phyloP scores from a whole-genome alignment of 2,113 vertebrate species.

The Elanoides forficatus region DNA sequence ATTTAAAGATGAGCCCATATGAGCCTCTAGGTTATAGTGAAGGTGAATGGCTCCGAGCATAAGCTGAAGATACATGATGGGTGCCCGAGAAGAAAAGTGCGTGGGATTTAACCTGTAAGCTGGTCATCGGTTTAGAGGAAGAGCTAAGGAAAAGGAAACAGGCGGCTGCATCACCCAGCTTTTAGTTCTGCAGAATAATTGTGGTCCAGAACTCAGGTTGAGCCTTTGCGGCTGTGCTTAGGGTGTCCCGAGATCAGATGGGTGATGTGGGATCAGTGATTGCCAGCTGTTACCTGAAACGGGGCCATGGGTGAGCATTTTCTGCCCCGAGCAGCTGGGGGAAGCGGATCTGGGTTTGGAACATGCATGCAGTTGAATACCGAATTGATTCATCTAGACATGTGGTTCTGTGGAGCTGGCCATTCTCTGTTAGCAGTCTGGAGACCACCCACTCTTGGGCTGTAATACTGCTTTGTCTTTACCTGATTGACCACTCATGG shows the following conservation, averaged over 20 bases:
- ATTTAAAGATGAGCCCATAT: not conserved
- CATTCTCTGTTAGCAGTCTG: not conserved
- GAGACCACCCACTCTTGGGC: not conserved
- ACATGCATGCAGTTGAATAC: rapidly evolving
- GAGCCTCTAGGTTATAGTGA: not conserved
- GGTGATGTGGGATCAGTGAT: not conserved
- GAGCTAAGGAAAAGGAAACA: not conserved
- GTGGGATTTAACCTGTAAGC: not conserved
- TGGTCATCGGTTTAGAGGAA: not conserved
- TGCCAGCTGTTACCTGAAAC: not conserved
- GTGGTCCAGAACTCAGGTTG: rapidly evolving
- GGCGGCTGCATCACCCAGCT: rapidly evolving
- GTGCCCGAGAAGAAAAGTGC: rapidly evolving
- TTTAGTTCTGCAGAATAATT: not conserved
- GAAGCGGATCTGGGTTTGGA: not conserved
- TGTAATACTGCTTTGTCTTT: too few species aligned
- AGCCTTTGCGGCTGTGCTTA: rapidly evolving
- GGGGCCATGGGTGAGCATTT: not conserved
- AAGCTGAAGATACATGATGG: not conserved
- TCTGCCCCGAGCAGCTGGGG: too few species aligned
- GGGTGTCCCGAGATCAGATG: not conserved
- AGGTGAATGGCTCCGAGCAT: not conserved
- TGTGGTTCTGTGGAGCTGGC: too few species aligned
- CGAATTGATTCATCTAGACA: not conserved
- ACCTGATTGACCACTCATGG: rapidly evolving